These are phyloP conservation scores for Sinocyclocheilus rhinocerous DNA, from an alignment of 2,113 vertebrate genomes.

Conservation along the genomic window DNA sequence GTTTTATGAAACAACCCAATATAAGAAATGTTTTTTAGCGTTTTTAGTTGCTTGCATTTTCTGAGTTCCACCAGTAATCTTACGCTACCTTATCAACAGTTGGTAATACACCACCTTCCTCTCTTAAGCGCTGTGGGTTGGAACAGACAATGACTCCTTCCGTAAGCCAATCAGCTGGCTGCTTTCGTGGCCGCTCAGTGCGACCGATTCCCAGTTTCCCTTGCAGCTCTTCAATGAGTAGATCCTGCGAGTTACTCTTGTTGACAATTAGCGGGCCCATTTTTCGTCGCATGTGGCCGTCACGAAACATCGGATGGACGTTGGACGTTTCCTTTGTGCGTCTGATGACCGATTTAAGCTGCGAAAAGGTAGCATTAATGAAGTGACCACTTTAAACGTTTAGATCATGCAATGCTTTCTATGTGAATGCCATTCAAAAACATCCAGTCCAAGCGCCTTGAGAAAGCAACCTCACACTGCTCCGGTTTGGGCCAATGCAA, in stretches of 20 bases:
- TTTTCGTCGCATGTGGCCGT: conserved; percentile 85
- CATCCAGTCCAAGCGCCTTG: neutral
- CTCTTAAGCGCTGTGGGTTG: conserved; percentile 79
- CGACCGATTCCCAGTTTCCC: conserved; percentile 86
- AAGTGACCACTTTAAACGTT: neutral
- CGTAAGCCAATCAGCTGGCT: conserved; percentile 85
- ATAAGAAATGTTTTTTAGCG: neutral
- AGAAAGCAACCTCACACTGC: neutral
- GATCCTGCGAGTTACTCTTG: conserved; percentile 89
- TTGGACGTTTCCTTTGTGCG: conserved; percentile 92
- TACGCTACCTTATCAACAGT: conserved; percentile 81
- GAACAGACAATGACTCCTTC: conserved; percentile 86
- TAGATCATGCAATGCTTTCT: conserved; percentile 12
- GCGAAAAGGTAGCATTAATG: conserved; percentile 48
- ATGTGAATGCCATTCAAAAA: conserved; percentile 39
- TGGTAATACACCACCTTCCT: conserved; percentile 61
- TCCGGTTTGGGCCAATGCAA: neutral
- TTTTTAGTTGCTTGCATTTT: neutral
- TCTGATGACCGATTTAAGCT: conserved; percentile 95
- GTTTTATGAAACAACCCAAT: neutral
- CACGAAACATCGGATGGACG: conserved; percentile 92
- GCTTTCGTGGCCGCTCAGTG: conserved; percentile 72
- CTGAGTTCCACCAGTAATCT: conserved; percentile 34
- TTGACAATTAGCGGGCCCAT: conserved; percentile 87
- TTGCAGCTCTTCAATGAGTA: conserved; percentile 89